Evolutionary conservation across 2,113 vertebrate species (phyloP), one percentile per base, ranked within the genome.

Genomic region (Gymnocephalus cernua): DNA sequence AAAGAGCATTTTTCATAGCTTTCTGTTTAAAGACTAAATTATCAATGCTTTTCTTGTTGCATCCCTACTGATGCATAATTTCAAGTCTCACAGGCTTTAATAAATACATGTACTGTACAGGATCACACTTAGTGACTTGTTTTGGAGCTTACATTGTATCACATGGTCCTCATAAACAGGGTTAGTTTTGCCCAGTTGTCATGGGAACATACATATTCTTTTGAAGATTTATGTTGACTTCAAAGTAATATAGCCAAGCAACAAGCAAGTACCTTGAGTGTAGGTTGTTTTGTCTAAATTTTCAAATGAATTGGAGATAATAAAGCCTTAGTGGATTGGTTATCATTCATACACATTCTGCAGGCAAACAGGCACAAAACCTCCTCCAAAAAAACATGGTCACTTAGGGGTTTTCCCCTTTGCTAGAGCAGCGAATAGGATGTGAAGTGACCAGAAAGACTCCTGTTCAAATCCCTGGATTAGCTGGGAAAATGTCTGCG

Each of bases 401-500:
- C 38, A 11, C 41, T 21, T 10, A 7, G 23, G 77, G 67, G 2
- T 79, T 82, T 66, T 32, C 38, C 58, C 23, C 23, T 19, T 50
- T 58, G 48, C 23, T 59, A 59, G 19, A 74, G 15, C 45, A 64
- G 35, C 62, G 79, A 44, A 69, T 54, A 7, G 6, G 48, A 57
- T 21, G 14, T 72, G 58, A 64, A 50, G 23, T 44, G 57, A 62
- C 76, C 41, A 41, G 50, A 66, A 57, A 47, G 48, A 65, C 54
- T 59, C 8, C 27, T 68, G 48, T 65, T 83, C 19, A 77, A 72
- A 56, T 77, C 21, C 19, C 50, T 35, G 47, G 32, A 35, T 47
- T 61, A 51, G 51, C 48, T 74, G 76, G 61, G 65, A 59, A 70
- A 74, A 65, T 19, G 44, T 57, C 61, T 66, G 47, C 70, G 29